Conservation (phyloP, 2,888 invertebrate species). For the Sicus ferrugineus region DNA sequence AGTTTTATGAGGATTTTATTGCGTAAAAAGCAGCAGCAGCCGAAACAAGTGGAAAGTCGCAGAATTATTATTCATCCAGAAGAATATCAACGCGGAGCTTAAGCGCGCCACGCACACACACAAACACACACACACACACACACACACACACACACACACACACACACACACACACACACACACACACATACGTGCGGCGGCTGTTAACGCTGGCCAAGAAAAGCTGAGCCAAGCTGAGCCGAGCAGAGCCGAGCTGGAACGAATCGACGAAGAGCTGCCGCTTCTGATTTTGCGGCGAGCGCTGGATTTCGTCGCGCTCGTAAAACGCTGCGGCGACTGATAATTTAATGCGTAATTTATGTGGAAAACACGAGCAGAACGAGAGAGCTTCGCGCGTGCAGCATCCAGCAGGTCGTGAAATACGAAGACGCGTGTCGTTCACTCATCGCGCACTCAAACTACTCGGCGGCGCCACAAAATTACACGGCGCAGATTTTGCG, state of each 20-base stretch:
- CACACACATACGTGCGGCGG: too few relatives aligned
- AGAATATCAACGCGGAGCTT: constrained; percentile 38
- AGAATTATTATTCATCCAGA: constrained; percentile 25
- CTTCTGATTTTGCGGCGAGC: constrained; percentile 26
- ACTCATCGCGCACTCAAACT: neutral
- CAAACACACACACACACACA: too few relatives aligned
- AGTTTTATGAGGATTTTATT: constrained; percentile 65
- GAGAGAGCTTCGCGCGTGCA: neutral
- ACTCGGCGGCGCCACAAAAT: too few relatives aligned
- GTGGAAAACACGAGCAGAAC: constrained; percentile 31
- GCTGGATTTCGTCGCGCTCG: constrained; percentile 32
- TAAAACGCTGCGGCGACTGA: constrained; percentile 23
- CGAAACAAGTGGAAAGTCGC: neutral
- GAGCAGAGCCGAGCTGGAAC: too few relatives aligned
- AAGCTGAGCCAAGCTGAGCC: too few relatives aligned
- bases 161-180: too few relatives aligned
- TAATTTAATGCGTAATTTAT: constrained; percentile 44
- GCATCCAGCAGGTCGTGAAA: constrained; percentile 3
- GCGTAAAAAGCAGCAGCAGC: constrained; percentile 52
- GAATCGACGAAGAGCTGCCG: too few relatives aligned
- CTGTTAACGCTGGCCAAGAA: too few relatives aligned
- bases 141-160: too few relatives aligned
- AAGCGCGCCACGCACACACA: too few relatives aligned
- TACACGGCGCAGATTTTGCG: too few relatives aligned
- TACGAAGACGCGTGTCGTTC: neutral